Conservation (phyloP, 2,797 vertebrate genomes). For the Oreortyx pictus region DNA sequence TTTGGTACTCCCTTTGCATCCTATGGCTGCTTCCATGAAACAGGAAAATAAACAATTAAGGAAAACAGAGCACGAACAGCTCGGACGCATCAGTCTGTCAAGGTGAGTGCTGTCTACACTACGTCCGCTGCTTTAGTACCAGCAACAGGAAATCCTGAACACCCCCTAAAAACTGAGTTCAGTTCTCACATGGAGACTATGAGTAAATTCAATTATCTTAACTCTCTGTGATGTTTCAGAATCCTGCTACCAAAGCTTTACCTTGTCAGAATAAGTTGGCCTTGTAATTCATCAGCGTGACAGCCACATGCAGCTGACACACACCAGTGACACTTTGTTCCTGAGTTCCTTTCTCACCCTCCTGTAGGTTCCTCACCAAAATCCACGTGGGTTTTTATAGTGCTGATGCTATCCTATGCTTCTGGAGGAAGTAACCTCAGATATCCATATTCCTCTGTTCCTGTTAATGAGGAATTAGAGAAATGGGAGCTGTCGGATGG, state of each 20-base stretch:
- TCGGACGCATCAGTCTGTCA: accelerated
- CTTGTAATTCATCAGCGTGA: background rate
- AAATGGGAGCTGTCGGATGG: background rate
- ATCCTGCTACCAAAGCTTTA: background rate
- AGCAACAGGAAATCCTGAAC: background rate
- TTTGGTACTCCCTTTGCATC: background rate
- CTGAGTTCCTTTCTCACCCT: background rate
- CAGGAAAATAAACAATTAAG: background rate
- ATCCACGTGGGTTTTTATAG: background rate
- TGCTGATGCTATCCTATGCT: too few species aligned
- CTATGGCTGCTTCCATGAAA: background rate
- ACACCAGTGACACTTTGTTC: background rate
- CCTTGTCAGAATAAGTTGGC: too few species aligned
- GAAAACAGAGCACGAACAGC: background rate
- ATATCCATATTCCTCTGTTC: background rate
- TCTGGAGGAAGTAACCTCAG: background rate
- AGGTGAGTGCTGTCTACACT: background rate
- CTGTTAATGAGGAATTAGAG: accelerated
- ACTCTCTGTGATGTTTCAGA: background rate
- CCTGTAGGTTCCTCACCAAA: background rate
- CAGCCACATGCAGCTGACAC: background rate
- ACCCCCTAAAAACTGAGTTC: background rate
- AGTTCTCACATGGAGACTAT: background rate
- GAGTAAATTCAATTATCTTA: background rate
- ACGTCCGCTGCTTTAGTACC: accelerated